Evolutionary conservation across 1,140 invertebrate genomes (phyloP).

Genomic region (Meteorus sp.): DNA sequence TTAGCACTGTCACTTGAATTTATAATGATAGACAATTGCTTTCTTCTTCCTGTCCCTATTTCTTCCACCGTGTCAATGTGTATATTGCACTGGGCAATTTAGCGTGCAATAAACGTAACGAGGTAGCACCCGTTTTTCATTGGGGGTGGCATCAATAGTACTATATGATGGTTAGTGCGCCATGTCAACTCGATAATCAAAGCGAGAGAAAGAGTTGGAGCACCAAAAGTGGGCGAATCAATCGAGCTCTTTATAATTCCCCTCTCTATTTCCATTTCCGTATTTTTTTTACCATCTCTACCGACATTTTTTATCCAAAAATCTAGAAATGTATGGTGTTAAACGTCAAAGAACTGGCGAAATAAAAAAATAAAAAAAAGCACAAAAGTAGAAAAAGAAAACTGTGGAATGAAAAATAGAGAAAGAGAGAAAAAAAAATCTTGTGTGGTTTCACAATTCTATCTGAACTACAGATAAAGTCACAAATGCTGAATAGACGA

Average conservation of each 20-base stretch:
- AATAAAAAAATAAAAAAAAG: constrained; percentile 11
- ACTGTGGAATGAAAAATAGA: constrained; percentile 4
- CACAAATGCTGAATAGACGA: constrained; percentile 20
- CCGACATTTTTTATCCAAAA: no score
- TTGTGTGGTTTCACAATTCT: constrained; percentile 17
- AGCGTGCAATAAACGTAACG: constrained; percentile 5
- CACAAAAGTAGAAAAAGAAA: background rate
- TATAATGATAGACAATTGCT: no score
- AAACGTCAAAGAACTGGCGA: no score
- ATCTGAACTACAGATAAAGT: constrained; percentile 8
- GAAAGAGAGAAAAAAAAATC: background rate
- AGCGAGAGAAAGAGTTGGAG: constrained; percentile 8
- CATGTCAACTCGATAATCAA: constrained; percentile 20
- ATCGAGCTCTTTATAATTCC: constrained; percentile 15
- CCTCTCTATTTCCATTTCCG: no score
- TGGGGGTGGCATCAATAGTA: no score
- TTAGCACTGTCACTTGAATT: no score
- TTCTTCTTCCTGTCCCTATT: no score
- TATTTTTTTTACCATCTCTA: no score
- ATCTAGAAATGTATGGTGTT: no score
- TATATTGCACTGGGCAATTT: constrained; percentile 9
- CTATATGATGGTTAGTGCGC: no score
- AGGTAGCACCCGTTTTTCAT: background rate
- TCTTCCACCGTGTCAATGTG: background rate
- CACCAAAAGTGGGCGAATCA: constrained; percentile 11